These are phyloP conservation scores for Atethmia centrago DNA, from an alignment of 2,888 invertebrate genomes.

Conservation along the genomic window DNA sequence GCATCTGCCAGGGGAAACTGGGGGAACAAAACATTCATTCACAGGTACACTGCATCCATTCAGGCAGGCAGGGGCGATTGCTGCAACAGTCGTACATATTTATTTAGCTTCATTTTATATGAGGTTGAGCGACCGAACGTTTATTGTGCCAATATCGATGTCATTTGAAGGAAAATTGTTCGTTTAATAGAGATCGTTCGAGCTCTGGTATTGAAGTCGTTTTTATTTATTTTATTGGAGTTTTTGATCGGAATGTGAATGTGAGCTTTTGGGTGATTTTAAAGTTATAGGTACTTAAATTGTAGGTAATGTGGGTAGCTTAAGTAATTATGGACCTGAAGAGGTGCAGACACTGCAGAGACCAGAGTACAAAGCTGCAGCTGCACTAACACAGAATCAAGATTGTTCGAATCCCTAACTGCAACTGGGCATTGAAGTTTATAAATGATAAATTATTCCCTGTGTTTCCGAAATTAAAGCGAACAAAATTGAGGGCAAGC, in stretches of 20 bases:
- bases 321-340: not conserved
- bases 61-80: conserved; percentile 26
- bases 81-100: conserved; percentile 41
- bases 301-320: not conserved
- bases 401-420: no score
- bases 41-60: conserved; percentile 13
- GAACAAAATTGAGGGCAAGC: not conserved
- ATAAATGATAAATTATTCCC: not conserved
- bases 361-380: no score
- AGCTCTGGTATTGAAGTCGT: conserved; percentile 26
- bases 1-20: conserved; percentile 20
- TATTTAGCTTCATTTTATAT: conserved; percentile 40
- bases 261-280: not conserved
- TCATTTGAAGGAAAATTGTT: conserved; percentile 51
- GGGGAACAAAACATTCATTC: conserved; percentile 45
- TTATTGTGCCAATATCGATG: conserved; percentile 61
- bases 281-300: not conserved
- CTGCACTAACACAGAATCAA: no score
- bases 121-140: conserved; percentile 31
- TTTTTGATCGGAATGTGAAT: conserved; percentile 19
- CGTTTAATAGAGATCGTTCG: conserved; percentile 54
- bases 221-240: conserved; percentile 34
- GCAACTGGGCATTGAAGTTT: no score
- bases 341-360: no score
- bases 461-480: conserved; percentile 2